Conservation (phyloP, 2,113 vertebrate genomes). For the Illadopsis cleaveri region DNA sequence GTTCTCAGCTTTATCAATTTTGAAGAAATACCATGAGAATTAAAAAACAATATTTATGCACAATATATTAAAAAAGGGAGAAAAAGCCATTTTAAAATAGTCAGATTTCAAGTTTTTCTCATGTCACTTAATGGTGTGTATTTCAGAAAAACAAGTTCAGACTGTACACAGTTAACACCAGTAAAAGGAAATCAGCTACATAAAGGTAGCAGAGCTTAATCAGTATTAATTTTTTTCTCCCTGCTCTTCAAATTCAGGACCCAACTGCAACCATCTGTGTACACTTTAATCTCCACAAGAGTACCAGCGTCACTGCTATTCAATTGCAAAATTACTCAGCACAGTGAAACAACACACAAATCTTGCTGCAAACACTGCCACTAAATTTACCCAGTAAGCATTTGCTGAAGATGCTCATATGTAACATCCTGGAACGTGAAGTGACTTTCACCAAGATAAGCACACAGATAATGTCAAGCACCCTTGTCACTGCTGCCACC, state of each 20-base stretch:
- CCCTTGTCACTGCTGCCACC: not conserved
- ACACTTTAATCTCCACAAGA: not conserved
- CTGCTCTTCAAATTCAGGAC: not conserved
- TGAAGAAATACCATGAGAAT: not conserved
- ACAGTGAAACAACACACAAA: not conserved
- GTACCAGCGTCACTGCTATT: not conserved
- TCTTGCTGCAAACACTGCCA: not conserved
- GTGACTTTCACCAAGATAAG: not conserved
- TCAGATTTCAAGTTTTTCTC: not conserved
- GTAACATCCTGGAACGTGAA: not conserved
- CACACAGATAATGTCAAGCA: not conserved
- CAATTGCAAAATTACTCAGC: not conserved
- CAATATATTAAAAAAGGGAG: fast-evolving
- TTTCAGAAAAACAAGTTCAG: not conserved
- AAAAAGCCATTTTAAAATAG: fast-evolving
- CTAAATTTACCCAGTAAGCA: not conserved
- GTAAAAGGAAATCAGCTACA: not conserved
- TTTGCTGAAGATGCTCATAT: not conserved
- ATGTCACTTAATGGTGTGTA: not conserved
- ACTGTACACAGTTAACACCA: not conserved
- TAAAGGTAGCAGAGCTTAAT: not conserved
- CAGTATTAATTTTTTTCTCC: not conserved
- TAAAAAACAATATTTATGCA: not conserved
- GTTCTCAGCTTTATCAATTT: not conserved
- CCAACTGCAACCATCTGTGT: not conserved